Conservation (phyloP, 2,113 vertebrate genomes). For the Grammomys surdaster region DNA sequence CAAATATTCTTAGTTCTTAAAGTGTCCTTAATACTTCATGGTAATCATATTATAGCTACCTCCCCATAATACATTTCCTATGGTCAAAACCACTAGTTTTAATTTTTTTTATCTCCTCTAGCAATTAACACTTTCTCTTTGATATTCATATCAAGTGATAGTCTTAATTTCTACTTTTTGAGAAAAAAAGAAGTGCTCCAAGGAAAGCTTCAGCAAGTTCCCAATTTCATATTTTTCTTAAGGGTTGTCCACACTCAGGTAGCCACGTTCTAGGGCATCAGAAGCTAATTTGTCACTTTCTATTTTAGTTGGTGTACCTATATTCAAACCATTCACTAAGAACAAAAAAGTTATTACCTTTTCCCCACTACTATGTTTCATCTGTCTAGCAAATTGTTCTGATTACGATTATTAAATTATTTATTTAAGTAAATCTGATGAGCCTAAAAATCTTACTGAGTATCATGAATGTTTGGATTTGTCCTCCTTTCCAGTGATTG, state of each 20-base stretch:
- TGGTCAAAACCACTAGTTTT: background rate
- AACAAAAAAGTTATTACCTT: background rate
- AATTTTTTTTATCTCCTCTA: constrained; percentile 25
- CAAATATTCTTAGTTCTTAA: background rate
- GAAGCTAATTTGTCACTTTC: background rate
- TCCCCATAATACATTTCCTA: background rate
- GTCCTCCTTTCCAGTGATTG: background rate
- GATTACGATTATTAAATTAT: background rate
- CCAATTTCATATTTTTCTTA: background rate
- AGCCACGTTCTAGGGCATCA: background rate
- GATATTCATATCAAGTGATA: background rate
- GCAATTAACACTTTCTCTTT: background rate
- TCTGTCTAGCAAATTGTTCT: background rate
- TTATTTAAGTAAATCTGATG: background rate
- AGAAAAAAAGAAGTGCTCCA: background rate
- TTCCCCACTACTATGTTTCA: background rate
- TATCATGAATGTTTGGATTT: background rate
- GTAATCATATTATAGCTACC: background rate
- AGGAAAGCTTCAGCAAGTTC: background rate
- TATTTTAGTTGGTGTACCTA: background rate
- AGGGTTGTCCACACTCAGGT: background rate
- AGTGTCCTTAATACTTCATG: background rate
- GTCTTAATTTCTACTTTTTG: background rate
- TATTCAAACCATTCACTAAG: background rate
- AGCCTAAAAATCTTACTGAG: background rate